A percentile compares a stretch with the other conserved stretches of the same genome.
These are phyloP conservation scores for Mylabris sibirica DNA, from an alignment of 2,888 invertebrate genomes.

Conservation along the genomic window DNA sequence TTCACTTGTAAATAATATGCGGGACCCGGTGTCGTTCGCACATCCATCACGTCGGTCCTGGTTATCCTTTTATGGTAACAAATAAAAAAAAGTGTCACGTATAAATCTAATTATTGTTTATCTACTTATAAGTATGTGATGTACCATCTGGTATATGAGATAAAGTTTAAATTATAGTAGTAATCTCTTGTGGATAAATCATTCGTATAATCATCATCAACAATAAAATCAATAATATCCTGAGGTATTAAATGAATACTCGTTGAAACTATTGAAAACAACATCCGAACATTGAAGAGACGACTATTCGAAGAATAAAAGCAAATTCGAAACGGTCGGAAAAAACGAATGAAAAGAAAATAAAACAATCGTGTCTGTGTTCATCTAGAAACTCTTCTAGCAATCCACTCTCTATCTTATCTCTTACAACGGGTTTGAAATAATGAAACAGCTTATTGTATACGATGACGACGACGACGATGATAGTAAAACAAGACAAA, in stretches of 20 bases:
- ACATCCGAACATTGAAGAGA: neutral
- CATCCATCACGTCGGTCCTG: too few species aligned
- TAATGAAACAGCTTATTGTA: slow-evolving; percentile 56
- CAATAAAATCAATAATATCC: slow-evolving; percentile 28
- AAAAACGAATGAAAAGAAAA: slow-evolving; percentile 17
- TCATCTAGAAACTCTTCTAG: slow-evolving; percentile 50
- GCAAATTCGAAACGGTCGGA: neutral
- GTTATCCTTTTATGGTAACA: neutral
- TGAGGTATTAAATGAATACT: slow-evolving; percentile 22
- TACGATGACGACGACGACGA: slow-evolving; percentile 46
- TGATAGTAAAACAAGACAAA: slow-evolving; percentile 51
- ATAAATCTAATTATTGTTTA: slow-evolving; percentile 5
- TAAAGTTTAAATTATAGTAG: neutral
- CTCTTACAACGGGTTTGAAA: slow-evolving; percentile 52
- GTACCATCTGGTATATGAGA: neutral
- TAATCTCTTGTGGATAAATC: neutral
- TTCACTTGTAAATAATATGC: too few species aligned
- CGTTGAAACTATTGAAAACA: slow-evolving; percentile 5
- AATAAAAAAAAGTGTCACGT: neutral
- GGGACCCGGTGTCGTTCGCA: too few species aligned
- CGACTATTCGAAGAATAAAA: slow-evolving; percentile 26
- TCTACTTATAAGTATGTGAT: neutral
- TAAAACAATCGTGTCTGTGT: slow-evolving; percentile 43
- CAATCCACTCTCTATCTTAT: slow-evolving; percentile 52
- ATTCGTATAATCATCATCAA: slow-evolving; percentile 17